Evolutionary conservation across 2,113 vertebrate species (phyloP).

Genomic region (Mionectes macconnelli): DNA sequence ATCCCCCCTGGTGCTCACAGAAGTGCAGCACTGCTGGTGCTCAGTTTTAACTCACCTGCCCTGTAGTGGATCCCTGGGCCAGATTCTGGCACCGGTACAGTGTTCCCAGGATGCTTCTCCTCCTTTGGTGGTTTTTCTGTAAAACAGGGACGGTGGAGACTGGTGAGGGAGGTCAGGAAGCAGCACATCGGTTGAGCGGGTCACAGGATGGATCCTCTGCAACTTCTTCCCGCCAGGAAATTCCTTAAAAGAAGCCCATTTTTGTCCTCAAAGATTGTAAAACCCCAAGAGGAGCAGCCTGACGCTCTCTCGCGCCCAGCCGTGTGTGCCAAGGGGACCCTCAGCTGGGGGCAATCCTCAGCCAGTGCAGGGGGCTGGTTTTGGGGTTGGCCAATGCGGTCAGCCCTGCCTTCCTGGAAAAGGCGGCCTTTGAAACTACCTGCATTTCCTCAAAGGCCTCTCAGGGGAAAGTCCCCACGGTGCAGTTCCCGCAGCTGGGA

Average conservation of each 20-base stretch:
- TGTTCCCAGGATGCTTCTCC: background rate
- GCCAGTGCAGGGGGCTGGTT: accelerated
- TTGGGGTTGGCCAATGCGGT: accelerated
- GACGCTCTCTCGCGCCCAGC: accelerated
- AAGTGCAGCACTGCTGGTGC: background rate
- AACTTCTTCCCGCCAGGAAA: background rate
- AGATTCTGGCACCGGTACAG: accelerated
- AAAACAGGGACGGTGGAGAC: accelerated
- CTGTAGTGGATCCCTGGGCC: background rate
- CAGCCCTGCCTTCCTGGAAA: background rate
- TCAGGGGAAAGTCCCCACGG: constrained; percentile 46
- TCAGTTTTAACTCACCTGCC: accelerated
- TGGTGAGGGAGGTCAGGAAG: background rate
- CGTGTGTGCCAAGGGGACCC: accelerated
- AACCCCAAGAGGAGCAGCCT: background rate
- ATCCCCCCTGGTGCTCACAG: too few relatives aligned
- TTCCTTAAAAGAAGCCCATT: background rate
- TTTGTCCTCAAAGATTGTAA: background rate
- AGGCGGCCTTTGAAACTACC: background rate
- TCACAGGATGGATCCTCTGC: accelerated
- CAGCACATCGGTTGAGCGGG: background rate
- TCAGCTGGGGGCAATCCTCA: accelerated
- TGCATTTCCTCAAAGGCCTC: constrained; percentile 53
- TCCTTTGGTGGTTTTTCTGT: background rate
- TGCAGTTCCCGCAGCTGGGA: background rate